Evolutionary conservation across 2,888 invertebrate species (phyloP).

Genomic region (Hirtodrosophila cameraria): DNA sequence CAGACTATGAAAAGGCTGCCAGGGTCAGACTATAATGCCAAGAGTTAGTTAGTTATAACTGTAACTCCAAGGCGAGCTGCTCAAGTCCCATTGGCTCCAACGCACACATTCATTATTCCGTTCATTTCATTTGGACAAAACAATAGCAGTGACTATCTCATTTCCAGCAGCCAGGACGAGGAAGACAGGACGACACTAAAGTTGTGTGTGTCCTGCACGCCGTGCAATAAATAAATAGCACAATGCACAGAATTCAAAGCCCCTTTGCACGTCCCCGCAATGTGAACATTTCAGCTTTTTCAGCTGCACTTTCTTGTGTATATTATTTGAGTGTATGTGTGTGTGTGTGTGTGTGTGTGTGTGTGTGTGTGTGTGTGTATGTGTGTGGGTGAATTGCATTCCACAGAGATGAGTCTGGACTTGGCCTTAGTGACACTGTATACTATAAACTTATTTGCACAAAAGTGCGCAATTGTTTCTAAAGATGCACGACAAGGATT

Average conservation of each 20-base stretch:
- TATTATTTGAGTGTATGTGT: constrained; percentile 12
- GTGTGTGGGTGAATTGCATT: constrained; percentile 43
- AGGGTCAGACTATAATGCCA: constrained; percentile 45
- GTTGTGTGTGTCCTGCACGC: constrained; percentile 15
- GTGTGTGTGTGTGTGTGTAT: constrained; percentile 14
- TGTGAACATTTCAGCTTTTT: constrained; percentile 43
- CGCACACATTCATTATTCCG: constrained; percentile 57
- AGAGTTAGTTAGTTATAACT: constrained; percentile 67
- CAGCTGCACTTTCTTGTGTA: constrained; percentile 27
- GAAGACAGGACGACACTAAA: constrained; percentile 13
- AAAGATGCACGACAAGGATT: constrained; percentile 64
- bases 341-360: constrained; percentile 15
- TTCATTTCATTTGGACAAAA: constrained; percentile 70
- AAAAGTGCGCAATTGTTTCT: constrained; percentile 75
- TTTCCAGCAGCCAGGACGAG: constrained; percentile 49
- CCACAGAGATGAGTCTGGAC: constrained; percentile 36
- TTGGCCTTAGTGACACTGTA: constrained; percentile 37
- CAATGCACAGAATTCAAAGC: constrained; percentile 66
- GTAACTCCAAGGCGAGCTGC: constrained; percentile 16
- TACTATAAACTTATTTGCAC: constrained; percentile 69
- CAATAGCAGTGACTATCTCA: constrained; percentile 73
- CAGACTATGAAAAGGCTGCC: constrained; percentile 18
- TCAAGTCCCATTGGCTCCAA: constrained; percentile 33
- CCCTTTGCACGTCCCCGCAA: constrained; percentile 30
- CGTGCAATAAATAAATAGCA: constrained; percentile 71